These are phyloP conservation scores for Corythornis madagascariensis DNA, from an alignment of 2,113 vertebrate species.

Conservation along the genomic window DNA sequence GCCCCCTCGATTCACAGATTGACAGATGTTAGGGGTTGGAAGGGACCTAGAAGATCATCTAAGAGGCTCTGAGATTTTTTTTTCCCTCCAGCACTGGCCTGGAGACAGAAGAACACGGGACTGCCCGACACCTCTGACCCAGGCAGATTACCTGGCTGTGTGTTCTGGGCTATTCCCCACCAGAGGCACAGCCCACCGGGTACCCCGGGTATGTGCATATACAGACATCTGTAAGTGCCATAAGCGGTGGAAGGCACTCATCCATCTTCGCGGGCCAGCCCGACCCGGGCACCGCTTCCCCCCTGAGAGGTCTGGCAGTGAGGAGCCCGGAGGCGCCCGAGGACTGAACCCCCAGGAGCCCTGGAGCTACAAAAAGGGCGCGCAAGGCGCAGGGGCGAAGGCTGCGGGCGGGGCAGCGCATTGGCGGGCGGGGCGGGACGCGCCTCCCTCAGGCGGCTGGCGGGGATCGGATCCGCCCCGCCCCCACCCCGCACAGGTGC, in stretches of 20 bases:
- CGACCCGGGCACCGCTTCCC: background rate
- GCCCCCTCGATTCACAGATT: background rate
- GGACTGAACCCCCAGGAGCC: background rate
- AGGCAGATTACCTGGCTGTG: rapidly evolving
- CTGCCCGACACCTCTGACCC: rapidly evolving
- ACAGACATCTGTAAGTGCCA: too few species aligned
- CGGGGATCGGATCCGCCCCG: background rate
- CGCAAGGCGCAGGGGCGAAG: too few species aligned
- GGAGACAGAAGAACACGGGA: background rate
- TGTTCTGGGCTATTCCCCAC: too few species aligned
- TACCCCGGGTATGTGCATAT: background rate
- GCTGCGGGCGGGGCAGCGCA: too few species aligned
- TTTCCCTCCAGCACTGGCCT: too few species aligned
- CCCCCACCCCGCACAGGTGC: background rate
- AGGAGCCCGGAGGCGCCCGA: too few species aligned
- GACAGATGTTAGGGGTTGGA: too few species aligned
- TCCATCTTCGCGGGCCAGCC: background rate
- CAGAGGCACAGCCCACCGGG: rapidly evolving
- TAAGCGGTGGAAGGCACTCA: rapidly evolving
- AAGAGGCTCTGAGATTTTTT: too few species aligned
- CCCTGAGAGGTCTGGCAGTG: rapidly evolving
- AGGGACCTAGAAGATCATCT: too few species aligned
- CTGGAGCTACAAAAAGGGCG: too few species aligned
- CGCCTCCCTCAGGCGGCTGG: background rate
- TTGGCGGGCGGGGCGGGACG: background rate